Base-by-base conservation (phyloP, 37 sponge, comb jelly and placozoan genomes). In the Ianthella basta region DNA sequence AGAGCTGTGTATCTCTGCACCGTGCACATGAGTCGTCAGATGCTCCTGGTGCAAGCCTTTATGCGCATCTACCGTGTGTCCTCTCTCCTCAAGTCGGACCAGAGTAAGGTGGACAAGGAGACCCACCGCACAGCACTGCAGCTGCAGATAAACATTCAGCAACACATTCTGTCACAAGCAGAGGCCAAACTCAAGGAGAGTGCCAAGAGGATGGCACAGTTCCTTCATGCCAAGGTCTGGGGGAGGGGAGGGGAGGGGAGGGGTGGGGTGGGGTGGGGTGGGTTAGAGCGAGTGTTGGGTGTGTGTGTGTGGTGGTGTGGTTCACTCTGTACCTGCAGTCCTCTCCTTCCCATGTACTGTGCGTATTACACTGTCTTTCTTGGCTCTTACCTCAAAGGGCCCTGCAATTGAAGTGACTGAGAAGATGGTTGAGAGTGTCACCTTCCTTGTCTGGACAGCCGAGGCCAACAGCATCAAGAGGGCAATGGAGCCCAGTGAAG, bases 111-210 rank as follows among this genome's bases (percentile, higher is more conserved):
- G 20, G 53, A 75, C 53, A 84, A 86, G 40, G 86, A 83, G 61
- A 50, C 79, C 0, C 82, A 84, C 69, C 44, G 55, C 44, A 55
- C 81, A 21, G 88, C 86, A 37, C 70, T 54, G 20, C 78, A 66
- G 81, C 82, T 93, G 15, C 90, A 93, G 87, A 64, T 63, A 1
- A 70, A 85, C 3, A 55, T 89, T 1, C 84, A 87, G 23, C 78
- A 75, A 2, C 54, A 75, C 78, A 75, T 75, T 23, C 54, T 75
- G 44, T 25, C 78, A 1, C 78, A 53, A 3, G 1, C 78, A 25
- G 78, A 75, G 44, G 53, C 78, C 78, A 75, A 75, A 10, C 53
- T 75, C 25, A 75, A 36, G 53, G 78, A 75, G n/a, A 75, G 54
- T 41, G 20, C 78, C 37, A 75, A 36, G 25, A 75, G 38, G n/a